Conservation (phyloP, 2,113 vertebrate genomes). For the Euleptes europaea region DNA sequence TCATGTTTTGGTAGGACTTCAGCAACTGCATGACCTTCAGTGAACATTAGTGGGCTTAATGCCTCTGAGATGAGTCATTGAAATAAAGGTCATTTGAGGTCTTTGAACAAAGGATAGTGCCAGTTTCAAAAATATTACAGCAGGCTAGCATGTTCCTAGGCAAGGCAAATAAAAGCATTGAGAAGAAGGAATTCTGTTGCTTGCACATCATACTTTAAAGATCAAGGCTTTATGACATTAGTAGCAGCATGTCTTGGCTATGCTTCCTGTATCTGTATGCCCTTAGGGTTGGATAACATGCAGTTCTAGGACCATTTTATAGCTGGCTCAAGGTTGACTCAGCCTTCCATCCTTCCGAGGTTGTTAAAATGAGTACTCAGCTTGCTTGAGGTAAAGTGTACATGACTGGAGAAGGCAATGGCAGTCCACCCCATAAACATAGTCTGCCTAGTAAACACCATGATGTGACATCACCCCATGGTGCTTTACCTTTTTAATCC, state of each 20-base stretch:
- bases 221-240: background rate
- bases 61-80: background rate
- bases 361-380: too few species aligned
- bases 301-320: background rate
- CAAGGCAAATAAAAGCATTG: background rate
- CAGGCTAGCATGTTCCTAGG: background rate
- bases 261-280: background rate
- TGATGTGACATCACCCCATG: too few species aligned
- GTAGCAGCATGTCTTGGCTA: background rate
- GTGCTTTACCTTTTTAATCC: background rate
- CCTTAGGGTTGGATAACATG: background rate
- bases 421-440: background rate
- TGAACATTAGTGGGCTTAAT: background rate
- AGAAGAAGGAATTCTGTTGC: background rate
- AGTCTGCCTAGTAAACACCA: too few species aligned
- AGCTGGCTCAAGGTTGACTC: too few species aligned
- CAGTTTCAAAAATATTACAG: background rate
- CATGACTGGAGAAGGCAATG: too few species aligned
- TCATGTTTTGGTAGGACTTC: background rate
- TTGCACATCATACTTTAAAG: background rate
- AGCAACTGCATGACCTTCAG: background rate
- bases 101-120: background rate
- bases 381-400: too few species aligned
- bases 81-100: background rate
- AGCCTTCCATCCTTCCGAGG: too few species aligned